Evolutionary conservation across 2,888 invertebrate species (phyloP).

Genomic region (Orthosia gothica): DNA sequence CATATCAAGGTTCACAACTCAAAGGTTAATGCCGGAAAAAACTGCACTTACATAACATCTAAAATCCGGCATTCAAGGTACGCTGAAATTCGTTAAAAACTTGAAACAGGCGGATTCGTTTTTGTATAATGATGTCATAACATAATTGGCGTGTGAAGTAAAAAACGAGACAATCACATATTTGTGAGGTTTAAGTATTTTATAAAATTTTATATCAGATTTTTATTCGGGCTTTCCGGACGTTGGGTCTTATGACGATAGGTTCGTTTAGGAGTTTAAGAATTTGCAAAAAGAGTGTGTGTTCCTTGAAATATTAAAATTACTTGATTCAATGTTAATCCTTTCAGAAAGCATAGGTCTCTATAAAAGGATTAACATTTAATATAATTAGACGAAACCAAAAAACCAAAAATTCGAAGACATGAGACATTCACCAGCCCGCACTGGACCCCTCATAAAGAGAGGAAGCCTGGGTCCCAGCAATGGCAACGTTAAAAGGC

Average conservation of each 20-base stretch:
- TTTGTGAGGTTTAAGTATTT: conserved; percentile 20
- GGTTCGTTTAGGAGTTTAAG: not conserved
- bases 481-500: no score
- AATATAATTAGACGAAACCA: no score
- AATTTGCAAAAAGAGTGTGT: not conserved
- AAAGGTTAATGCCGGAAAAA: conserved; percentile 25
- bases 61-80: conserved; percentile 63
- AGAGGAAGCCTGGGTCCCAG: no score
- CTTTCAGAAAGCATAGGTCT: no score
- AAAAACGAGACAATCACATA: conserved; percentile 58
- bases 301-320: not conserved
- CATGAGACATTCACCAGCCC: no score
- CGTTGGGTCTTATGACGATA: not conserved
- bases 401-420: no score
- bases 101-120: conserved; percentile 43
- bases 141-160: conserved; percentile 62
- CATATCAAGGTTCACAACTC: not conserved
- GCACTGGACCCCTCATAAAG: no score
- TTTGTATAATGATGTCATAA: conserved; percentile 62
- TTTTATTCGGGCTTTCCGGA: conserved; percentile 14
- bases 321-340: no score
- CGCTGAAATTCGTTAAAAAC: conserved; percentile 50
- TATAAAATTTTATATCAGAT: conserved; percentile 10
- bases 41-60: conserved; percentile 31
- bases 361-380: no score